phyloP scores from a whole-genome alignment of 2,797 vertebrate species.

The Enteromius treurensis region DNA sequence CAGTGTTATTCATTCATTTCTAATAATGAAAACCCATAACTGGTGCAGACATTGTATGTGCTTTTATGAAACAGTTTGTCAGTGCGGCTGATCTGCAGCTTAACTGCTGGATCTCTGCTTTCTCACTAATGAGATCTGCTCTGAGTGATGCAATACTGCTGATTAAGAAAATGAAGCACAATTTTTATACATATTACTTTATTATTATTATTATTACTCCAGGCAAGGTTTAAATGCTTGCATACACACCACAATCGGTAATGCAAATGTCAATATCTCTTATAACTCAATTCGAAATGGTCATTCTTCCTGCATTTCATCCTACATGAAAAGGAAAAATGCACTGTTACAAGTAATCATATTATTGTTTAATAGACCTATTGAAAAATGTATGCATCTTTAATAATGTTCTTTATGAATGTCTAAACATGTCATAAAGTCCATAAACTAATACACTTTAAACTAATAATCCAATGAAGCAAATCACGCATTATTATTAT shows the following conservation, averaged over 20 bases:
- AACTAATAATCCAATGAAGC: background rate
- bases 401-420: background rate
- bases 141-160: conserved; percentile 6
- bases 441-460: background rate
- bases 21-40: conserved; percentile 17
- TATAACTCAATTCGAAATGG: background rate
- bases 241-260: too few relatives aligned
- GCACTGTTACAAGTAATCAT: background rate
- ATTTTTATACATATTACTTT: background rate
- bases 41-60: conserved; percentile 1
- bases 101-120: conserved; percentile 36
- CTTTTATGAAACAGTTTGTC: conserved; percentile 29
- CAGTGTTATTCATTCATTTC: background rate
- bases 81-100: conserved; percentile 29
- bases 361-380: background rate
- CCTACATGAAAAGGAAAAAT: background rate
- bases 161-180: conserved; percentile 24
- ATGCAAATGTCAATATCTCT: background rate
- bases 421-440: background rate
- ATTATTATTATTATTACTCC: background rate
- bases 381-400: background rate
- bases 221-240: too few relatives aligned
- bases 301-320: background rate
- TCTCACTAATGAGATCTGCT: conserved; percentile 37
- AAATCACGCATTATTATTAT: background rate